These are phyloP conservation scores for Syngnathoides biaculeatus DNA, from an alignment of 2,113 vertebrate species.

Conservation along the genomic window DNA sequence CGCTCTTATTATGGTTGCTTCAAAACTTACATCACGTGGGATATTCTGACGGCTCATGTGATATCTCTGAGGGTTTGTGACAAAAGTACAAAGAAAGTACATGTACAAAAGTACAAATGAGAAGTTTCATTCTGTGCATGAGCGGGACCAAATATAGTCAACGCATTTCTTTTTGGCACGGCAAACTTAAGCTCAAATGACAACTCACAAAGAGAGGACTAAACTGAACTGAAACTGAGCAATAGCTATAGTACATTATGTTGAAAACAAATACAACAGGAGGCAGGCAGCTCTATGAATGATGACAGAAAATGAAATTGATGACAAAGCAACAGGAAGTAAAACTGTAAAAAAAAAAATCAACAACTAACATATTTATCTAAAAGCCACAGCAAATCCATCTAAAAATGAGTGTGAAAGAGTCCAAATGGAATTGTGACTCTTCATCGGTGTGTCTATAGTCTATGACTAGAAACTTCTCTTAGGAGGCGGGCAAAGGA, in stretches of 20 bases:
- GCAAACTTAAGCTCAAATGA: not conserved
- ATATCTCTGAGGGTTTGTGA: too few species aligned
- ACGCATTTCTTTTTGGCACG: not conserved
- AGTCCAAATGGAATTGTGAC: not conserved
- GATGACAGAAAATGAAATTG: not conserved
- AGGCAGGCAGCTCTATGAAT: not conserved
- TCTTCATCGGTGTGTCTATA: not conserved
- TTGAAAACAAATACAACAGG: not conserved
- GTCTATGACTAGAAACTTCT: not conserved
- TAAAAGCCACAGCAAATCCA: not conserved
- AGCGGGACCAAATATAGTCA: too few species aligned
- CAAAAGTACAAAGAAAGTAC: not conserved
- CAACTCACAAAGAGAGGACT: not conserved
- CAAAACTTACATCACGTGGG: too few species aligned
- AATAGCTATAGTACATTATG: too few species aligned
- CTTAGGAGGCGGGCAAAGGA: not conserved
- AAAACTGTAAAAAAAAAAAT: not conserved
- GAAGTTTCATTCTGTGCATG: not conserved
- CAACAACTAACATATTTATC: too few species aligned
- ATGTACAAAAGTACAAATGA: not conserved
- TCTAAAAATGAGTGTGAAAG: not conserved
- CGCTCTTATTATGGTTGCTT: too few species aligned
- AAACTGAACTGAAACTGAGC: not conserved
- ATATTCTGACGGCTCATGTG: too few species aligned
- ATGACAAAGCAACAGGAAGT: not conserved